Percentiles rank a stretch among this genome's conserved stretches.
These are phyloP conservation scores for Ceratoteleas bidentatus DNA, from an alignment of 1,140 invertebrate genomes.

Conservation along the genomic window DNA sequence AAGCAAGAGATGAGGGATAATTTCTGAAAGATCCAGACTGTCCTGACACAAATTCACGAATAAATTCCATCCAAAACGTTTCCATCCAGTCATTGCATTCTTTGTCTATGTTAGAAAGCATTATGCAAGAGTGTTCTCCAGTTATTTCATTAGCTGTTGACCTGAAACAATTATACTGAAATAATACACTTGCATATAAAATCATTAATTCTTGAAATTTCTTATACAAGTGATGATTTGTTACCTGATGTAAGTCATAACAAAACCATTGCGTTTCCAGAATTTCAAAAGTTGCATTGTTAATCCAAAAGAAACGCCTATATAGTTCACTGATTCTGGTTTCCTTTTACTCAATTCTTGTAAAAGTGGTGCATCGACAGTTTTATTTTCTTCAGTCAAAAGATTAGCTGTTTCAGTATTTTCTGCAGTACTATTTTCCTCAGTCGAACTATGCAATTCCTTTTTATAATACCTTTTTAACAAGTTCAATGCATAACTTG, in stretches of 20 bases:
- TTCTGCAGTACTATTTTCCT: conserved; percentile 80
- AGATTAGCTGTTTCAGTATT: conserved; percentile 79
- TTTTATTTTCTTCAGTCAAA: background rate
- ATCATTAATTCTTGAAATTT: too few relatives aligned
- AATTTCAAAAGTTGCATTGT: conserved; percentile 94
- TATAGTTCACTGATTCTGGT: conserved; percentile 80
- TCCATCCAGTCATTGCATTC: conserved; percentile 85
- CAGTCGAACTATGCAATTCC: conserved; percentile 85
- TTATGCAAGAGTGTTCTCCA: conserved; percentile 98
- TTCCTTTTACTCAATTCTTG: conserved; percentile 90
- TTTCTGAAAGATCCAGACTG: conserved; percentile 83
- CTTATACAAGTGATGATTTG: too few relatives aligned
- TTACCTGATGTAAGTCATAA: conserved; percentile 96
- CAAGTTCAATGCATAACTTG: background rate
- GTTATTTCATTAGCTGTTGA: conserved; percentile 97
- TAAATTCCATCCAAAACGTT: conserved; percentile 92
- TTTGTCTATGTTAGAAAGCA: conserved; percentile 89
- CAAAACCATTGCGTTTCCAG: conserved; percentile 92
- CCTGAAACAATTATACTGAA: conserved; percentile 73
- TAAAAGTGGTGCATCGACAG: conserved; percentile 83
- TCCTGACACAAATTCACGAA: conserved; percentile 86
- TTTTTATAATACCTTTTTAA: conserved; percentile 91
- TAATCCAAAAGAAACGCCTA: conserved; percentile 92
- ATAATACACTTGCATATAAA: background rate
- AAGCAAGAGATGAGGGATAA: conserved; percentile 87